These are phyloP conservation scores for Sepiola atlantica DNA, from an alignment of 2,888 invertebrate genomes.

Conservation along the genomic window DNA sequence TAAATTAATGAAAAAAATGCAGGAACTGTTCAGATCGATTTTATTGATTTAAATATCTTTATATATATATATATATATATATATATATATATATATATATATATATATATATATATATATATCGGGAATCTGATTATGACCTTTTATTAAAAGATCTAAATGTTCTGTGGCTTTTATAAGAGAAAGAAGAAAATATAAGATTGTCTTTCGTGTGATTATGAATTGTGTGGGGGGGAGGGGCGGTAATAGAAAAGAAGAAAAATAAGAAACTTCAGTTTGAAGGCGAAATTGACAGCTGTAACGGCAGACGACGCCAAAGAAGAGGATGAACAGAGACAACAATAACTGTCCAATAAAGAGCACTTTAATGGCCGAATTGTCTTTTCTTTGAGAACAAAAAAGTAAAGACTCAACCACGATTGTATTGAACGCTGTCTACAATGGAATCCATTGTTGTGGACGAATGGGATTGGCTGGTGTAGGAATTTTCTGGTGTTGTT, in stretches of 20 bases:
- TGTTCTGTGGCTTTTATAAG: neutral
- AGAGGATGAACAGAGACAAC: neutral
- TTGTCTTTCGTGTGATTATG: too few species aligned
- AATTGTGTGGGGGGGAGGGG: neutral
- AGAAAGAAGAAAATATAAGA: neutral
- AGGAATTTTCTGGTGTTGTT: neutral
- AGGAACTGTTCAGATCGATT: neutral
- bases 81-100: too few species aligned
- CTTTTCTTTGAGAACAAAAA: neutral
- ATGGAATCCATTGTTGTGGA: constrained; percentile 32
- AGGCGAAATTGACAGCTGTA: neutral
- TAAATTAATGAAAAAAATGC: neutral
- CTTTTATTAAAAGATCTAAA: neutral
- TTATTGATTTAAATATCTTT: neutral
- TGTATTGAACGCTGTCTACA: neutral
- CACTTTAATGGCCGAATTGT: neutral
- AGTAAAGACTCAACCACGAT: neutral
- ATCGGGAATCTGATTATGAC: neutral
- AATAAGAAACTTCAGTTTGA: neutral
- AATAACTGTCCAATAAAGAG: neutral
- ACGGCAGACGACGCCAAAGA: neutral
- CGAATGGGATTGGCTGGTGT: neutral
- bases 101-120: too few species aligned
- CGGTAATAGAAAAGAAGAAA: neutral
- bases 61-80: too few species aligned